Base-by-base conservation (phyloP, 37 sponge, comb jelly and placozoan genomes). In the Hormiphora californensis region DNA sequence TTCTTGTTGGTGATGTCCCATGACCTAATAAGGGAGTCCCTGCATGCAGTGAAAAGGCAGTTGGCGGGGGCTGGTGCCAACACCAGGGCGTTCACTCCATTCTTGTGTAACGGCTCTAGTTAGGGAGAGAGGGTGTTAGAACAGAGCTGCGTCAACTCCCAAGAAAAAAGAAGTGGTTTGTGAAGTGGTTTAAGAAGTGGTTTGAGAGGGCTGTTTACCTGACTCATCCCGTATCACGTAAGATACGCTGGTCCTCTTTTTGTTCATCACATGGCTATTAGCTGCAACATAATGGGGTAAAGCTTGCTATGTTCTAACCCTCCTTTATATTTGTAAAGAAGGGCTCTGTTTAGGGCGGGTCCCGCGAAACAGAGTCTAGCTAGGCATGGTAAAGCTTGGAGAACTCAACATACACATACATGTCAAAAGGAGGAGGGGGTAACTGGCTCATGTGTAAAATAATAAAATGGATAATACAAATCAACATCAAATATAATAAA, bases 1-100 rank as follows among this genome's bases (percentile, higher is more conserved):
- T 43, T 40, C 23, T 78, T 38, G 9, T 63, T 39, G 22, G 25
- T 69, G 38, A 90, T 59, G 68, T 92, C 89, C 96, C 94, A 93
- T 53, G 86, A 86, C 39, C 98, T 62, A 12, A 97, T 91, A 40
- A 97, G 88, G 28, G 98, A 94, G 78, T 94, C 94, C 31, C 98
- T 87, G 12, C 98, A 94, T 40, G 92, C 94, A 0, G 93, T 93
- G 86, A 88, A 94, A 22, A 97, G 90, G 19, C 44, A 62, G 32
- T 63, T 51, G 3, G 88, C 33, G 21, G 54, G 54, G 41, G 63
- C 8, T n/a, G 54, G 69, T 41, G 92, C 94, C 22, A 94, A 39
- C 43, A 86, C 40, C 23, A 94, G 78, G 0, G 88, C 86, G 85
- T 94, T 97, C 30, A 97, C 91, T 23, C 98, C 98, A 1, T 94